These are phyloP conservation scores for Ceryle rudis DNA, from an alignment of 2,797 vertebrate species.

Conservation along the genomic window DNA sequence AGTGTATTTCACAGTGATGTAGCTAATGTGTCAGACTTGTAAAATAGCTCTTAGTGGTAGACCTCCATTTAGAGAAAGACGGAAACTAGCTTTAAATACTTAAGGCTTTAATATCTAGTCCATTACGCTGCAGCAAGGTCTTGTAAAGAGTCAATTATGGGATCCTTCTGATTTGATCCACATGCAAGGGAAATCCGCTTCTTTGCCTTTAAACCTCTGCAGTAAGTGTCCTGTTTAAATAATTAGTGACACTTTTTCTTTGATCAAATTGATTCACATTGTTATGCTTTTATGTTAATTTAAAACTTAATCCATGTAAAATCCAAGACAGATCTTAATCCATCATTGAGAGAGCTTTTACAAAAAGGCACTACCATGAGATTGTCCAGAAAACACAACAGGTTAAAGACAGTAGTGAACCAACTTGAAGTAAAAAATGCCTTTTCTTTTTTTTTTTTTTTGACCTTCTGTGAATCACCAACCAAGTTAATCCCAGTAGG, in stretches of 20 bases:
- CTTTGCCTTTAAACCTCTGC: conserved; percentile 81
- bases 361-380: conserved; percentile 44
- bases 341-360: conserved; percentile 71
- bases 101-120: conserved; percentile 98
- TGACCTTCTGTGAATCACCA: neutral
- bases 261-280: conserved; percentile 87
- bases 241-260: conserved; percentile 88
- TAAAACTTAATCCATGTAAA: conserved; percentile 81
- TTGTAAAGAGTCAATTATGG: conserved; percentile 99
- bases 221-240: conserved; percentile 87
- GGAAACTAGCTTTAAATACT: conserved; percentile 95
- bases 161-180: conserved; percentile 98
- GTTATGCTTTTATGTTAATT: conserved; percentile 85
- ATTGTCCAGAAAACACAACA: conserved; percentile 72
- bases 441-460: neutral
- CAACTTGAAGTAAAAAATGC: conserved; percentile 24
- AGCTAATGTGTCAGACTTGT: conserved; percentile 95
- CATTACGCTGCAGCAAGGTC: conserved; percentile 93
- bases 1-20: conserved; percentile 82
- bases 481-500: neutral
- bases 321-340: conserved; percentile 78
- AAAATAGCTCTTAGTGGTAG: conserved; percentile 88
- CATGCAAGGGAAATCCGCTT: conserved; percentile 91
- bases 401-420: conserved; percentile 59
- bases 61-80: conserved; percentile 85